Evolutionary conservation across 2,113 vertebrate genomes (phyloP), one percentile per base, ranked within the genome.

Genomic region (Tautogolabrus adspersus): DNA sequence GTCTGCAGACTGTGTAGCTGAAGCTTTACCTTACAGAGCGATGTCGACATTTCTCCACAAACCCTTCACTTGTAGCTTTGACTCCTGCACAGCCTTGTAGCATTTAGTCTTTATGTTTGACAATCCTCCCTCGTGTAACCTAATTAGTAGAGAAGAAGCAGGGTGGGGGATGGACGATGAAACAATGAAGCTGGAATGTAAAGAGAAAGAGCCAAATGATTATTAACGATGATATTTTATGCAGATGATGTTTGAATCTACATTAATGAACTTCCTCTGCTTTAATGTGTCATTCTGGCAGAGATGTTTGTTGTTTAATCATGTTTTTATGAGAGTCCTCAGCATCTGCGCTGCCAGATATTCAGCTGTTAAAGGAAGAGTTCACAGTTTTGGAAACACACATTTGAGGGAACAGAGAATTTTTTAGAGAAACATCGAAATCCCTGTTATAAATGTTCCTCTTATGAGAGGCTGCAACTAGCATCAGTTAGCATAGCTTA

Each of bases 81-180:
- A 83, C 74, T 59, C 42, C 61, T 16, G 51, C 47, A 37, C 37
- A 60, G 81, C 89, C 88, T 90, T 88, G 76, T 19, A 49, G 54
- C 78, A 58, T 79, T 78, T 69, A 81, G 81, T 82, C 15, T 2
- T 70, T 54, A 52, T 11, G 19, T 75, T 66, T 63, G 69, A 79
- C 66, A 70, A 64, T 81, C 56, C 64, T 66, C 49, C 64, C 51
- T 72, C 5, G 1, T 23, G 63, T 88, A 82, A 89, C 82, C 76
- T 79, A 65, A 91, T 90, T 86, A 87, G 49, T 38, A 46, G 72
- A 77, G 82, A 81, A 68, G 59, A 72, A 81, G 78, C 69, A 19
- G 47, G n/a, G 49, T 22, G 23, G 47, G 66, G 55, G 75, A 56
- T 64, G 46, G 16, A 61, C 34, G 63, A 19, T 3, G 70, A 62